Conservation (phyloP, 2,888 invertebrate genomes). For the Trichacis sp. region DNA sequence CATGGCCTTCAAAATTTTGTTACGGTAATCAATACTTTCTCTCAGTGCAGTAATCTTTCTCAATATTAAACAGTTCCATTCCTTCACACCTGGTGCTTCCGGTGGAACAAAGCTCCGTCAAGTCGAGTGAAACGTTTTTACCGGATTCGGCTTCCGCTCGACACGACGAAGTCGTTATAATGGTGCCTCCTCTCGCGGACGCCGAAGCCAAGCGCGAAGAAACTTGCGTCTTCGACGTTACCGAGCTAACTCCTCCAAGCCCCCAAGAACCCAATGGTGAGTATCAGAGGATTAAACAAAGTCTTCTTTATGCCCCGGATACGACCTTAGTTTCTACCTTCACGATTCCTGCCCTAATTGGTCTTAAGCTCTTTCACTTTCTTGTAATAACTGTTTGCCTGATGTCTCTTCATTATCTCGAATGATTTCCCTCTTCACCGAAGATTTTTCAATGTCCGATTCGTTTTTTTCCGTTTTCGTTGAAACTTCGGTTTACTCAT, state of each 20-base stretch:
- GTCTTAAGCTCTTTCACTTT: neutral
- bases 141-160: constrained; percentile 49
- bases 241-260: constrained; percentile 42
- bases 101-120: constrained; percentile 45
- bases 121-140: constrained; percentile 36
- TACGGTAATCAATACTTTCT: too few species aligned
- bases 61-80: constrained; percentile 53
- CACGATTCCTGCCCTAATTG: too few species aligned
- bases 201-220: constrained; percentile 45
- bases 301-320: neutral
- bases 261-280: constrained; percentile 52
- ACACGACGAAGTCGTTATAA: constrained; percentile 71
- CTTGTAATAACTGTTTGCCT: neutral
- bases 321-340: too few species aligned
- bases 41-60: too few species aligned
- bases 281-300: constrained; percentile 28
- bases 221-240: constrained; percentile 41
- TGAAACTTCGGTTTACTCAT: too few species aligned
- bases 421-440: neutral
- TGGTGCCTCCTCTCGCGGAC: constrained; percentile 70
- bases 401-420: neutral
- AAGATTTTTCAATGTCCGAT: too few species aligned
- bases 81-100: constrained; percentile 56
- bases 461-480: too few species aligned
- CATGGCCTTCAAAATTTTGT: too few species aligned